These are phyloP conservation scores for Azemiops feae DNA, from an alignment of 2,113 vertebrate species.

Conservation along the genomic window DNA sequence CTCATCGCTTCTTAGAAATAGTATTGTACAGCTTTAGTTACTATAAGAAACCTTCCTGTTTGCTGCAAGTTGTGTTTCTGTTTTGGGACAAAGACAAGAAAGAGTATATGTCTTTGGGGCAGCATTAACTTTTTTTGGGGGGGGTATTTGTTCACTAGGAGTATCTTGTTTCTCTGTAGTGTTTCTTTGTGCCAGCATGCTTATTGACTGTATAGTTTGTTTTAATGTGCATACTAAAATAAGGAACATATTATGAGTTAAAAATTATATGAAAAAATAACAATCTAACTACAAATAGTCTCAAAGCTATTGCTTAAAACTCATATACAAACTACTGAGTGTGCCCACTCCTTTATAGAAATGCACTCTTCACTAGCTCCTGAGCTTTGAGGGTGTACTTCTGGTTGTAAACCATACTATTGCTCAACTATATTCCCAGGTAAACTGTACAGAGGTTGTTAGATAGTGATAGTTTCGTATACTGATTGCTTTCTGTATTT, in stretches of 20 bases:
- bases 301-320: not conserved
- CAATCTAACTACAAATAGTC: not conserved
- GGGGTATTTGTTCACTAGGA: not conserved
- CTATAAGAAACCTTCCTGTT: constrained; percentile 1
- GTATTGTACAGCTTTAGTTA: not conserved
- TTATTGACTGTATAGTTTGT: too few species aligned
- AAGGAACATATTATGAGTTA: not conserved
- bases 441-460: not conserved
- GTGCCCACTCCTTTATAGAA: not conserved
- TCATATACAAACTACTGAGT: not conserved
- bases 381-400: not conserved
- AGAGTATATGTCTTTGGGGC: not conserved
- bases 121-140: not conserved
- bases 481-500: not conserved
- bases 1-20: not conserved
- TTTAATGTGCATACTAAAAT: not conserved
- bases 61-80: constrained; percentile 4
- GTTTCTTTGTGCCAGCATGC: not conserved
- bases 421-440: not conserved
- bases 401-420: not conserved
- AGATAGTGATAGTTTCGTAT: not conserved
- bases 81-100: not conserved
- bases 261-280: not conserved
- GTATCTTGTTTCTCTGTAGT: not conserved
- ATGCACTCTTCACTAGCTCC: not conserved